These are phyloP conservation scores for Ornithoptera alexandrae DNA, from an alignment of 2,888 invertebrate genomes.

Conservation along the genomic window DNA sequence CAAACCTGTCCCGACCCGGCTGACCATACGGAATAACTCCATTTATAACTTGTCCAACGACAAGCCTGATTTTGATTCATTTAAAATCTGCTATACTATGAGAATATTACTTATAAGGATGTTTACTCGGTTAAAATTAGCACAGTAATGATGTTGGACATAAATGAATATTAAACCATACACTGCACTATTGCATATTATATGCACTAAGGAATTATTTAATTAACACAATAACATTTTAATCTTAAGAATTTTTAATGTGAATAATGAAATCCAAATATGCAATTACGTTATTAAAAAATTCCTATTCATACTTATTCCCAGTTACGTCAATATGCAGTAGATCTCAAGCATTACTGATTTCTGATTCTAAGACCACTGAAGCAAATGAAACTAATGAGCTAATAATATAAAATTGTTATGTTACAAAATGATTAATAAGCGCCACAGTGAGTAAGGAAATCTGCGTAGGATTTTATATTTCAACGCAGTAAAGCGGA, in stretches of 20 bases:
- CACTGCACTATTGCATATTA: background rate
- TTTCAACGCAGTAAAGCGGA: too few species aligned
- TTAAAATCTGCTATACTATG: background rate
- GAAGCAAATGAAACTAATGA: too few species aligned
- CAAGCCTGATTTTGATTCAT: constrained; percentile 45
- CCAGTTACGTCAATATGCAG: background rate
- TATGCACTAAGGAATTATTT: background rate
- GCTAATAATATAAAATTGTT: too few species aligned
- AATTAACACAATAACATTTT: too few species aligned
- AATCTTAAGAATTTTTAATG: too few species aligned
- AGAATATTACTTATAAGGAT: too few species aligned
- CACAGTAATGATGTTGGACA: background rate
- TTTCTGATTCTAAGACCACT: background rate
- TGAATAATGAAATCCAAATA: too few species aligned
- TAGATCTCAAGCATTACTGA: background rate
- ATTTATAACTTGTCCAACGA: constrained; percentile 62
- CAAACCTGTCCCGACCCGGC: constrained; percentile 59
- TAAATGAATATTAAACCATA: background rate
- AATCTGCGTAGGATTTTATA: too few species aligned
- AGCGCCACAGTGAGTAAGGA: too few species aligned
- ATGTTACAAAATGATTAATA: too few species aligned
- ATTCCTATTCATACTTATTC: too few species aligned
- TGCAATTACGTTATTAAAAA: too few species aligned
- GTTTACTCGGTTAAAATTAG: background rate
- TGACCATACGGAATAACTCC: constrained; percentile 57